A percentile compares a stretch with the other conserved stretches of the same genome.
These are phyloP conservation scores for Pyrocephalus nanus DNA, from an alignment of 2,797 vertebrate species.

Conservation along the genomic window DNA sequence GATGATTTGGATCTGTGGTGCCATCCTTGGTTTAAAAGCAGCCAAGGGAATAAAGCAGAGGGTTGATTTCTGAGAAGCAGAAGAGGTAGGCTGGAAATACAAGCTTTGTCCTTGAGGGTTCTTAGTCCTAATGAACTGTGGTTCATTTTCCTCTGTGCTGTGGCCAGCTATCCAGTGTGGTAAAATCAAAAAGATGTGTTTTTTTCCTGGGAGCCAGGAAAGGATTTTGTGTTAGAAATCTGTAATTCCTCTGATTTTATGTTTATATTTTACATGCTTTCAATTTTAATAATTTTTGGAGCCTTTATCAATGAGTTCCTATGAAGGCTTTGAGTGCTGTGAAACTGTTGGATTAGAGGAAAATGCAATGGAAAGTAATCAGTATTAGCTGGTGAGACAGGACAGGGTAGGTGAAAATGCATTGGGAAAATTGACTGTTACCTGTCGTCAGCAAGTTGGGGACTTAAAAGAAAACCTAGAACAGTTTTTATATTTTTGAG, in stretches of 20 bases:
- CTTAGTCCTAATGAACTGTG: background rate
- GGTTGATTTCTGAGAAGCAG: background rate
- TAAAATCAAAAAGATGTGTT: background rate
- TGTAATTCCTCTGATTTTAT: background rate
- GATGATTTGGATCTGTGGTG: background rate
- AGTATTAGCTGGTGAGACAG: background rate
- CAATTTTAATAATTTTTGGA: background rate
- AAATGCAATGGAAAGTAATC: background rate
- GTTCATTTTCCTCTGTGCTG: background rate
- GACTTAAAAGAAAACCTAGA: background rate
- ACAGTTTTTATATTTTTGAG: background rate
- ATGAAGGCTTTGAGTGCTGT: background rate
- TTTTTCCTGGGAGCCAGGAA: background rate
- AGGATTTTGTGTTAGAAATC: background rate
- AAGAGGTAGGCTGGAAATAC: background rate
- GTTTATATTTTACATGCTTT: rapidly evolving
- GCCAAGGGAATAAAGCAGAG: background rate
- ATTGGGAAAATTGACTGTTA: background rate
- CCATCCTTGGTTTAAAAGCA: background rate
- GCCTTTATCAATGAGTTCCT: background rate
- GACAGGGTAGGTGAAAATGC: background rate
- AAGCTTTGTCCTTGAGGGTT: background rate
- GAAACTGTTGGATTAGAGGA: background rate
- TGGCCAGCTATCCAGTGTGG: background rate
- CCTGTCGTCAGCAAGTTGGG: background rate